These are phyloP conservation scores for Orthochromis malagaraziensis DNA, from an alignment of 2,113 vertebrate genomes.

Conservation along the genomic window DNA sequence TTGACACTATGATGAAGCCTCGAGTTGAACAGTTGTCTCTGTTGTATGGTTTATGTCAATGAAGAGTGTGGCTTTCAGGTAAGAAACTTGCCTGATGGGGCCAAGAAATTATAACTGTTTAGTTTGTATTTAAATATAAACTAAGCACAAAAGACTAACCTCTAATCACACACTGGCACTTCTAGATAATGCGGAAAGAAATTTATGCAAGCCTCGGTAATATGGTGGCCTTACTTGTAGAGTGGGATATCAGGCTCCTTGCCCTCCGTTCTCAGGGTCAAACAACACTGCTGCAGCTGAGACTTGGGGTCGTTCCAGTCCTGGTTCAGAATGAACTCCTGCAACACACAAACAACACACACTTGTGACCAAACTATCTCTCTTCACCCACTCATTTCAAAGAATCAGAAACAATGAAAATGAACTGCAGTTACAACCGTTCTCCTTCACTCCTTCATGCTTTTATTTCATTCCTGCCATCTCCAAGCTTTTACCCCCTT, in stretches of 20 bases:
- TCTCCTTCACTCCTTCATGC: not conserved
- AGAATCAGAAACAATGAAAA: not conserved
- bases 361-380: not conserved
- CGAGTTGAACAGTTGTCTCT: fast-evolving
- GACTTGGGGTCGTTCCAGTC: conserved; percentile 99
- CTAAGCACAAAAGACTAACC: not conserved
- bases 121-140: not conserved
- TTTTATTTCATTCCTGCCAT: conserved; percentile 51
- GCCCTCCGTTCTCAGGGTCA: conserved; percentile 94
- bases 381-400: not conserved
- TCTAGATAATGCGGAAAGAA: fast-evolving
- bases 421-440: not conserved
- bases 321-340: conserved; percentile 99
- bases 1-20: not conserved
- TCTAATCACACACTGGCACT: not conserved
- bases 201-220: not conserved
- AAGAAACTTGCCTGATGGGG: not conserved
- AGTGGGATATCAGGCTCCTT: conserved; percentile 97
- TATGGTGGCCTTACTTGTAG: conserved; percentile 84
- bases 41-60: not conserved
- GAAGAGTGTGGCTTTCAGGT: not conserved
- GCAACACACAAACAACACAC: conserved; percentile 11
- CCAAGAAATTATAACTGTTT: not conserved
- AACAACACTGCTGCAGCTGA: conserved; percentile 95
- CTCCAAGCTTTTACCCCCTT: not conserved